Conservation (phyloP, 2,888 invertebrate genomes). For the Nysson spinosus region DNA sequence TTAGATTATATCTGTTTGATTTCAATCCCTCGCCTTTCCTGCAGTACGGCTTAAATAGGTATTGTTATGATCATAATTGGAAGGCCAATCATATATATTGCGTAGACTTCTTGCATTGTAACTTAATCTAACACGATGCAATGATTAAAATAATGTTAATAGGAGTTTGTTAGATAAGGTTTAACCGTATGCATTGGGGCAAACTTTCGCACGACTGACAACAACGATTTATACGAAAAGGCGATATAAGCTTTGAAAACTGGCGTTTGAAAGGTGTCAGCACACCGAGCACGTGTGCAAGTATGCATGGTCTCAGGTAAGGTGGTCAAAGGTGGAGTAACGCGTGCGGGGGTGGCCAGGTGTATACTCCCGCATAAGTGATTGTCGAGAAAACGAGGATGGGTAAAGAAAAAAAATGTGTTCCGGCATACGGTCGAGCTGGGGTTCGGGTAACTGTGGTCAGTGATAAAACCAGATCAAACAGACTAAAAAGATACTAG, state of each 20-base stretch:
- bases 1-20: too few relatives aligned
- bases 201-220: too few relatives aligned
- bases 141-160: too few relatives aligned
- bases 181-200: too few relatives aligned
- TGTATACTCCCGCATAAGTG: slow-evolving; percentile 57
- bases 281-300: slow-evolving; percentile 35
- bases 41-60: slow-evolving; percentile 5
- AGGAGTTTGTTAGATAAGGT: too few relatives aligned
- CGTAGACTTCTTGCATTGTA: too few relatives aligned
- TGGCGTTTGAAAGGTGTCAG: not conserved
- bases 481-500: slow-evolving; percentile 48
- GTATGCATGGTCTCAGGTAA: slow-evolving; percentile 49
- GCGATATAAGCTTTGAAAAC: too few relatives aligned
- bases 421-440: slow-evolving; percentile 39
- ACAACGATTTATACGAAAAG: too few relatives aligned
- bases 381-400: slow-evolving; percentile 54
- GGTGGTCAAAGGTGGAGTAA: slow-evolving; percentile 54
- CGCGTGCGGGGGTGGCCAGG: slow-evolving; percentile 68
- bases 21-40: too few relatives aligned
- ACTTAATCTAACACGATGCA: too few relatives aligned
- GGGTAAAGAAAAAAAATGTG: slow-evolving; percentile 39
- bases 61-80: slow-evolving; percentile 19
- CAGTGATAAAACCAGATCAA: slow-evolving; percentile 56
- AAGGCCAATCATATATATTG: too few relatives aligned
- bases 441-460: slow-evolving; percentile 40